These are phyloP conservation scores for Acyrthosiphon pisum DNA, from an alignment of 1,140 invertebrate genomes.

Conservation along the genomic window DNA sequence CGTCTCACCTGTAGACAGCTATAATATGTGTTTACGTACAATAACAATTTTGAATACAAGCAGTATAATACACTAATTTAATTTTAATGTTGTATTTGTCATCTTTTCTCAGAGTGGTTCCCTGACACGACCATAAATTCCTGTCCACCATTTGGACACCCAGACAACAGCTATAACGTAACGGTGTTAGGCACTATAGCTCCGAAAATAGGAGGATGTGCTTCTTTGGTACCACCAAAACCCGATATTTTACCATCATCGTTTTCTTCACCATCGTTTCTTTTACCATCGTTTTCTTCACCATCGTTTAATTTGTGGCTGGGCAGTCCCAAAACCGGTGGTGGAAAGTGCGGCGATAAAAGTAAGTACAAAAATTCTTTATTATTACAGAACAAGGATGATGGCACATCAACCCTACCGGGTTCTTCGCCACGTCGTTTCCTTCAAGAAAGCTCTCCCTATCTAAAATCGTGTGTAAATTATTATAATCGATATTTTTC, in stretches of 20 bases:
- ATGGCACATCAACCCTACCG: too few species aligned
- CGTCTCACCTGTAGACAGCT: too few species aligned
- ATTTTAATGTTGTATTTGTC: background rate
- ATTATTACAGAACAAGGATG: background rate
- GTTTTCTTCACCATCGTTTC: too few species aligned
- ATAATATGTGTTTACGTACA: too few species aligned
- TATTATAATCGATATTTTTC: background rate
- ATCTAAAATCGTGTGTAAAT: background rate
- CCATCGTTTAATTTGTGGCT: background rate
- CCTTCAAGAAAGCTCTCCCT: background rate
- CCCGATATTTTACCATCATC: too few species aligned
- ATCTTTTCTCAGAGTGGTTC: background rate
- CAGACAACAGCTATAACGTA: background rate
- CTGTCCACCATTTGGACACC: background rate
- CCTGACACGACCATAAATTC: too few species aligned
- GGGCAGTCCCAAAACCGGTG: background rate
- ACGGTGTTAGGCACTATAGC: background rate
- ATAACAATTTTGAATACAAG: background rate
- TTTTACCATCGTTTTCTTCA: too few species aligned
- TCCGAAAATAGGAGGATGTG: background rate
- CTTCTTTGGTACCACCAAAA: background rate
- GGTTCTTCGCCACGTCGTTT: background rate
- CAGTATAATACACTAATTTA: background rate
- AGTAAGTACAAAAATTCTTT: background rate
- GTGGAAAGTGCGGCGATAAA: background rate